Conservation (phyloP, 2,797 vertebrate genomes). For the Pangasius djambal region DNA sequence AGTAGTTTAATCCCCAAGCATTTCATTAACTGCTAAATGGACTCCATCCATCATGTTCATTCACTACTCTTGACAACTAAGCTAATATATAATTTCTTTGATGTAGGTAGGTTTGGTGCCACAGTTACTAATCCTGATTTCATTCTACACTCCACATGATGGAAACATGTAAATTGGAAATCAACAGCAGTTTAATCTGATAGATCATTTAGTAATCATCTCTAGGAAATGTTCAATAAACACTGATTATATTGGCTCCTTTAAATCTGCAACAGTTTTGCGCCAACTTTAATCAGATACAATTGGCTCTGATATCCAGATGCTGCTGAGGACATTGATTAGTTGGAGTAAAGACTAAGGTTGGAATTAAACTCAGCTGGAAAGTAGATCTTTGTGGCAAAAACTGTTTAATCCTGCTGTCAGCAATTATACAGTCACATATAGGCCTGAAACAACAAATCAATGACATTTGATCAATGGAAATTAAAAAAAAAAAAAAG, state of each 20-base stretch:
- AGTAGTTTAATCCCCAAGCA: neutral
- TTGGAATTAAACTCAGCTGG: constrained; percentile 3
- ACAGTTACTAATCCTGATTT: neutral
- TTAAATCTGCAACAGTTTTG: neutral
- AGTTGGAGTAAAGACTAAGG: constrained; percentile 16
- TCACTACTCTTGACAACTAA: neutral
- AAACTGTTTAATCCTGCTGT: constrained; percentile 21
- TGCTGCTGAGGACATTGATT: constrained; percentile 3
- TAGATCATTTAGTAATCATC: neutral
- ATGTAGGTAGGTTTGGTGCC: neutral
- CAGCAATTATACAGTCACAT: constrained; percentile 32
- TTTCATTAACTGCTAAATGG: constrained; percentile 16
- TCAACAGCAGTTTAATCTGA: neutral
- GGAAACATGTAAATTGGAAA: neutral
- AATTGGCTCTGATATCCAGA: neutral
- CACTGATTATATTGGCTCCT: neutral
- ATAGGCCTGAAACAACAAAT: constrained; percentile 12
- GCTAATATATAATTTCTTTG: neutral
- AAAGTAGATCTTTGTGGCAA: neutral
- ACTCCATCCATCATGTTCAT: constrained; percentile 30
- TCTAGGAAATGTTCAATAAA: neutral
- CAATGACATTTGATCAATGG: constrained; percentile 26
- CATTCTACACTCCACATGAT: neutral
- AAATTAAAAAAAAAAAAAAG: neutral
- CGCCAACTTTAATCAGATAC: neutral